A percentile compares a stretch with the other conserved stretches of the same genome.
Evolutionary conservation across 1,140 invertebrate genomes (phyloP).

Genomic region (Tetraneura akinire): DNA sequence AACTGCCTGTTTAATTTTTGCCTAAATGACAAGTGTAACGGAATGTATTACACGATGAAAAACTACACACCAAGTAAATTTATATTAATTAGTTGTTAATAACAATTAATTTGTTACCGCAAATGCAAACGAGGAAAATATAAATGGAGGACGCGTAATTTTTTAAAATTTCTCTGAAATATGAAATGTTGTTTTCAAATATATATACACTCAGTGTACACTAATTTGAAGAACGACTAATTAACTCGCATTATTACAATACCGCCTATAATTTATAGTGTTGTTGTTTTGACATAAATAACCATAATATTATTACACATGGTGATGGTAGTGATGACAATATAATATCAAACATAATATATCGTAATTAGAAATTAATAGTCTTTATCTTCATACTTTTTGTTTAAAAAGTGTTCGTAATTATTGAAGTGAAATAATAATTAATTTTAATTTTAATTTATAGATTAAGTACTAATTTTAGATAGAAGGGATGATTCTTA

Average conservation of each 20-base stretch:
- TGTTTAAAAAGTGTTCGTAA: neutral
- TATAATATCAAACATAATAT: neutral
- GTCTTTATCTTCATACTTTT: neutral
- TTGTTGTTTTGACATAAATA: neutral
- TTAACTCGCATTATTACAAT: neutral
- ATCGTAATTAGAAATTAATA: neutral
- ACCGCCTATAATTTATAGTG: too few species aligned
- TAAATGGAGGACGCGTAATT: slow-evolving; percentile 5
- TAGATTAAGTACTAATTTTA: too few species aligned
- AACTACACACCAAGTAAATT: slow-evolving; percentile 32
- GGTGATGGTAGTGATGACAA: neutral
- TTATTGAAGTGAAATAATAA: too few species aligned
- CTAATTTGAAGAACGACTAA: neutral
- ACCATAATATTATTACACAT: neutral
- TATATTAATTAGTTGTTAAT: slow-evolving; percentile 29
- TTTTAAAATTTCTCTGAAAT: slow-evolving; percentile 1
- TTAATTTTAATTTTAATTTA: too few species aligned
- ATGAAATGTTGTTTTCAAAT: neutral
- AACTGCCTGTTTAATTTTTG: slow-evolving; percentile 33
- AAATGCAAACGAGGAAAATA: slow-evolving; percentile 6
- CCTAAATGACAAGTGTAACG: slow-evolving; percentile 16
- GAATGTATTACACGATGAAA: slow-evolving; percentile 22
- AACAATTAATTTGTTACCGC: slow-evolving; percentile 26
- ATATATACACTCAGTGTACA: neutral
- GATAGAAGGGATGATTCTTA: too few species aligned